Evolutionary conservation across 2,797 vertebrate species (phyloP).

Genomic region (Gouania willdenowi): DNA sequence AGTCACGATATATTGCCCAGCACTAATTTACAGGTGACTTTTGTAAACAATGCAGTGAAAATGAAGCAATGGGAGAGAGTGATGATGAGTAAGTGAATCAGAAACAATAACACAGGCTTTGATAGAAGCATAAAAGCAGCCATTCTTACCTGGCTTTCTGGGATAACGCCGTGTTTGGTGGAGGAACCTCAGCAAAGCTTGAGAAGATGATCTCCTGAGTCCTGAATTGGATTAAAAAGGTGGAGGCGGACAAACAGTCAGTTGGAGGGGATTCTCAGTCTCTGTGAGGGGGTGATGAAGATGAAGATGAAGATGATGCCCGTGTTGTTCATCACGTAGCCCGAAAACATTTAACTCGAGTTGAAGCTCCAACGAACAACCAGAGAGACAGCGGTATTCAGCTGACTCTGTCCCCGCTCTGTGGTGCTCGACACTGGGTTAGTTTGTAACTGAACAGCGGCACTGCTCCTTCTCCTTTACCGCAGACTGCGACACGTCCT

Average conservation of each 20-base stretch:
- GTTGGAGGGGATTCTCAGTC: constrained; percentile 7
- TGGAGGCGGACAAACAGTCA: constrained; percentile 36
- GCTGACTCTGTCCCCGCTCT: constrained; percentile 1
- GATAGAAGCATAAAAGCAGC: neutral
- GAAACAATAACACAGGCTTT: no score
- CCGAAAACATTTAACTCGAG: constrained; percentile 48
- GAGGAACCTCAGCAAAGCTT: constrained; percentile 38
- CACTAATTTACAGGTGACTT: neutral
- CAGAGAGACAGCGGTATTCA: constrained; percentile 12
- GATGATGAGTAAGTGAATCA: neutral
- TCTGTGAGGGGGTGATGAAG: constrained; percentile 4
- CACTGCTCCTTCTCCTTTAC: neutral
- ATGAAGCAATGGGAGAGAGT: neutral
- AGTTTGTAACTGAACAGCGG: constrained; percentile 29
- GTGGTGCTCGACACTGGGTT: constrained; percentile 13
- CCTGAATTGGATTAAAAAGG: constrained; percentile 62
- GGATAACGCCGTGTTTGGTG: constrained; percentile 51
- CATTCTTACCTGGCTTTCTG: constrained; percentile 59
- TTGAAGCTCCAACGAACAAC: constrained; percentile 21
- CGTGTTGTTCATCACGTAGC: constrained; percentile 42
- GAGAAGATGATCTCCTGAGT: constrained; percentile 65
- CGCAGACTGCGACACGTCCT: constrained; percentile 22
- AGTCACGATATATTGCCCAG: no score
- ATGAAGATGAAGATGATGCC: constrained; percentile 34
- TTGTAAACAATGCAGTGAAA: neutral